Evolutionary conservation across 2,113 vertebrate species (phyloP), one percentile per base, ranked within the genome.

Genomic region (Seriola aureovittata): DNA sequence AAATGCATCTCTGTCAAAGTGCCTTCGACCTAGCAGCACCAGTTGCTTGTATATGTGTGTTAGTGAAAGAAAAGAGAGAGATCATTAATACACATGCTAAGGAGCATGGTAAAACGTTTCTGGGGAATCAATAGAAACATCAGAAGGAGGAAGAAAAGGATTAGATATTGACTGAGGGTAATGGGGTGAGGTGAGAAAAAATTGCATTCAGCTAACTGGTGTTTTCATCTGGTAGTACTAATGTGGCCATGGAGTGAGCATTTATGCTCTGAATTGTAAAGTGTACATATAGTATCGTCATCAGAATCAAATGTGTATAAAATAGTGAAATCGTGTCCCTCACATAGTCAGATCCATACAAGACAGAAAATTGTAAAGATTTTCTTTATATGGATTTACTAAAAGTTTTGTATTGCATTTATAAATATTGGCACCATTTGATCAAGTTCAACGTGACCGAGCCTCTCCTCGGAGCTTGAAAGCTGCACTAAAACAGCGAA

Each of bases 151-250:
- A 93, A 89, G 74, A 79, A 52, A 78, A 80, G 78, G 80, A 93
- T 91, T 91, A 90, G 84, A 78, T 91, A 93, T 92, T 88, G 90
- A 93, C 80, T 76, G 71, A 84, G 29, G 80, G 85, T 90, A 90
- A 91, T 85, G 88, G 85, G 77, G 76, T 89, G 86, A 84, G 80
- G 81, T 78, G 75, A 84, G 67, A 63, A 72, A 75, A 78, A 81
- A 80, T 40, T 62, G 40, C 71, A 86, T 81, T 83, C 80, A 48
- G 46, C 62, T 44, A 64, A 78, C 58, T 42, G 68, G 36, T 72
- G 73, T 87, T 89, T 79, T 83, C 65, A 87, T 85, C 65, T 81
- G 17, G 62, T n/a, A 40, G 73, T 5, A 54, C 29, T 60, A 71
- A 87, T 75, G 77, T 62, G 70, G 66, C 73, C 62, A 77, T 60